Base-by-base conservation (phyloP, 2,113 vertebrate species). In the Rhabdomys dilectus region DNA sequence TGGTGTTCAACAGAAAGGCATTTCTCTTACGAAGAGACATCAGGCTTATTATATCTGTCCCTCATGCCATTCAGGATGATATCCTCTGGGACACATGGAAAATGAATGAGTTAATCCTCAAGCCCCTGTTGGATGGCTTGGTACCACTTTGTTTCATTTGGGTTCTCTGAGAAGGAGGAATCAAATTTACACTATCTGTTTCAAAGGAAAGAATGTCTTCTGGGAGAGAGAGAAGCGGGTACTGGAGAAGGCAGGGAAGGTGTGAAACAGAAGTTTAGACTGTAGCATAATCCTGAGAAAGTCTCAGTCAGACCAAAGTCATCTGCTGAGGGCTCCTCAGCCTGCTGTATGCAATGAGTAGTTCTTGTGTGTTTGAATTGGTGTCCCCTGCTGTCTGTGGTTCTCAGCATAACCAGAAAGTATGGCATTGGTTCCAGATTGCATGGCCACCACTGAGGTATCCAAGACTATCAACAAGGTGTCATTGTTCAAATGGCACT, bases 331-430 rank as follows among this genome's bases (percentile, higher is more conserved):
- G 3, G 17, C 21, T 36, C 34, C 39, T 75, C 7, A 53, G 24
- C 26, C 82, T 31, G 26, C 39, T 85, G 26, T 45, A 34, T 85
- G 60, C 31, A 45, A 2, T 19, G 29, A 31, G 22, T 42, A 45
- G 31, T 64, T 24, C 60, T 60, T 12, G 7, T 85, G 68, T 13
- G 10, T 36, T 12, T 62, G 24, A 2, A 8, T 48, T 24, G 31
- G 26, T 5, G 1, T 5, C 2, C 36, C 7, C 1, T 53, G 2
- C 22, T 26, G 2, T 11, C 3, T 36, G 22, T 36, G 70, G 26
- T 76, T 53, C 7, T 0, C 4, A 34, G 48, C 26, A 5, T 95
- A 70, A 68, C 42, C 16, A 21, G 19, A 36, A 58, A 82, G 11
- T 24, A 21, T 4, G 7, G 45, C 29, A 0, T 5, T 53, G 15